Base-by-base conservation (phyloP, 2,888 invertebrate genomes). In the Cylloceria caligata region DNA sequence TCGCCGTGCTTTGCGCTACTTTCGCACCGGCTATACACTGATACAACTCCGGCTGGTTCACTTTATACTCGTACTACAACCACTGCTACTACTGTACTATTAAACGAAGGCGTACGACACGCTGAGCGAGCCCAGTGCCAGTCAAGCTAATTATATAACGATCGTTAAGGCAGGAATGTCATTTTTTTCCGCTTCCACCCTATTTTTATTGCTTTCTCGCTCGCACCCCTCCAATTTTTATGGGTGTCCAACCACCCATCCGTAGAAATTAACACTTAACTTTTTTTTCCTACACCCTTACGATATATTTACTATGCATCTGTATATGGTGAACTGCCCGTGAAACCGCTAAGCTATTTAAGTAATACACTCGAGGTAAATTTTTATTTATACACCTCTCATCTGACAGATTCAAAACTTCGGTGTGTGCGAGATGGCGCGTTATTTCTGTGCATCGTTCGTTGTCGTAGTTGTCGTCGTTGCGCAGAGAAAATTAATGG, bases 1-100 rank as follows among this genome's bases (percentile, higher is more conserved):
- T 90, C 89, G 86, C 89, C 91, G 90, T 92, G 92, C 91, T 91
- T 92, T 89, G 91, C 89, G 87, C 91, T 91, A 92, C 90, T 92
- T 92, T 91, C 89, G 49, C 83, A 86, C 57, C 84, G 86, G 87
- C 89, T 87, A 89, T 90, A 90, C 89, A 89, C 88, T 68, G 49
- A 84, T 60, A 80, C 81, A 74, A 49, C 71, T 49, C 45, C n/a
- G 62, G 27, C 21, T 19, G 21, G 19, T 27, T 64, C 71, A 45
- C 68, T 39, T 0, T 69, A 47, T 24, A 24, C 45, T 52, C 52
- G n/a, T 30, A 64, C 60, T 13, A 36, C n/a, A 6, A 27, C 36
- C n/a, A 45, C 57, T 65, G 34, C 34, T 11, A 27, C 27, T 42
- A 16, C n/a, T 34, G 30, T 30, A 49, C 47, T 45, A 9, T 49